These are phyloP conservation scores for Oryzias melastigma DNA, from an alignment of 2,113 vertebrate species.

Conservation along the genomic window DNA sequence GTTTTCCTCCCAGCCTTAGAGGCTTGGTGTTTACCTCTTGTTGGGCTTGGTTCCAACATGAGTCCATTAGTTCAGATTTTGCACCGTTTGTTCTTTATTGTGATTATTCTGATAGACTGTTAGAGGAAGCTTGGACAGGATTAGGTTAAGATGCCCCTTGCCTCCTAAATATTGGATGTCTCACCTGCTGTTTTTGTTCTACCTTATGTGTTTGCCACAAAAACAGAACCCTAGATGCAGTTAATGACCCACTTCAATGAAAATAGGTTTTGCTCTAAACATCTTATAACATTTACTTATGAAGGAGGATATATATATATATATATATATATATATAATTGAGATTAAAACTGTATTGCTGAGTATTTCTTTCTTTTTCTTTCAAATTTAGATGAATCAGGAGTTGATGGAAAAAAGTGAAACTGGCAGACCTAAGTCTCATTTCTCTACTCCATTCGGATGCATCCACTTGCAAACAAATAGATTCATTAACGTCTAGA, in stretches of 20 bases:
- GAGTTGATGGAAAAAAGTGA: too few relatives aligned
- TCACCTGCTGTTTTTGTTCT: conserved; percentile 46
- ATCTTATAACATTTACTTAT: too few relatives aligned
- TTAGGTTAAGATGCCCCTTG: conserved; percentile 15
- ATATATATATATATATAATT: too few relatives aligned
- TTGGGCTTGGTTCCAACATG: conserved; percentile 48
- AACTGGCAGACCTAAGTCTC: too few relatives aligned
- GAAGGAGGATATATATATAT: too few relatives aligned
- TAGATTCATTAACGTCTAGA: too few relatives aligned
- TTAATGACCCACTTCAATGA: neutral
- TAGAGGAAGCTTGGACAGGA: neutral
- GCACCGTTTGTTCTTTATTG: neutral
- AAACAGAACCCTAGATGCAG: conserved; percentile 7
- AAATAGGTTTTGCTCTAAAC: too few relatives aligned
- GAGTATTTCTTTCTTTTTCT: too few relatives aligned
- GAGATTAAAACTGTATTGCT: too few relatives aligned
- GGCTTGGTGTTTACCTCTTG: conserved; percentile 23
- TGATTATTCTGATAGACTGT: conserved; percentile 10
- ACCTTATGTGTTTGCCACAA: conserved; percentile 3
- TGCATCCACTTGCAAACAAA: too few relatives aligned
- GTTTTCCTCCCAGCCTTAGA: conserved; percentile 20
- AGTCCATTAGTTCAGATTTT: conserved; percentile 25
- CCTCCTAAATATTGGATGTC: conserved; percentile 56
- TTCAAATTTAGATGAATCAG: too few relatives aligned
- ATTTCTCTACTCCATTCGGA: too few relatives aligned